phyloP scores from a whole-genome alignment of 2,113 vertebrate genomes.

The Gulo gulo region DNA sequence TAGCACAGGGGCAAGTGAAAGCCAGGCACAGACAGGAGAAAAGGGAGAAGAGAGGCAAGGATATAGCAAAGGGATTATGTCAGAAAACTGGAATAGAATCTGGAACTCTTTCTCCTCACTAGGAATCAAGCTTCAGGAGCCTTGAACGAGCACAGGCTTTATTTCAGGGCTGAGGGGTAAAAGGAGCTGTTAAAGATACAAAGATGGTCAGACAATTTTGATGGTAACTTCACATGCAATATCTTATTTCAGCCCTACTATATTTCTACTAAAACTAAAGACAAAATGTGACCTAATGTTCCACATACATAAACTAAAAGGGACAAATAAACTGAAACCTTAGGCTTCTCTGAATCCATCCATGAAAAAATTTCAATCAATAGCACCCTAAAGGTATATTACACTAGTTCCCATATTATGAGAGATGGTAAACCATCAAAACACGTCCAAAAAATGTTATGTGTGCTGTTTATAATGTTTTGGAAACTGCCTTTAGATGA shows the following conservation, averaged over 20 bases:
- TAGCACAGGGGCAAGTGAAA: not conserved
- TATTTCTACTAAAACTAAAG: not conserved
- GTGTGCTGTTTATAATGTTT: not conserved
- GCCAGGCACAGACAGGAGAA: accelerated
- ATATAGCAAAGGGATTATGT: not conserved
- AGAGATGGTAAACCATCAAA: not conserved
- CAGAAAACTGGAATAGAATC: not conserved
- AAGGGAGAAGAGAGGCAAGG: not conserved
- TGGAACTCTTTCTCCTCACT: not conserved
- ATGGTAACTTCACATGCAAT: not conserved
- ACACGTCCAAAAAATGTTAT: not conserved
- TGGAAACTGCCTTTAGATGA: not conserved
- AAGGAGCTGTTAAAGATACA: not conserved
- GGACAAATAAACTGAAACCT: not conserved
- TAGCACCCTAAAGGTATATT: not conserved
- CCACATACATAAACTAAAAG: conserved; percentile 2
- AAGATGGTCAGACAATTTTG: not conserved
- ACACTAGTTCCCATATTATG: not conserved
- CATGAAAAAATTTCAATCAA: not conserved
- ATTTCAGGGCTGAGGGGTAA: not conserved
- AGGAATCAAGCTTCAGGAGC: not conserved
- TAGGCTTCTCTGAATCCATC: not conserved
- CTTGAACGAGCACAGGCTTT: not conserved
- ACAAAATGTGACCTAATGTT: not conserved
- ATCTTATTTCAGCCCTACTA: not conserved